A percentile compares a stretch with the other conserved stretches of the same genome.
Evolutionary conservation across 64 coral and sea anemone species (phyloP).

Genomic region (Stichodactyla mertensii): DNA sequence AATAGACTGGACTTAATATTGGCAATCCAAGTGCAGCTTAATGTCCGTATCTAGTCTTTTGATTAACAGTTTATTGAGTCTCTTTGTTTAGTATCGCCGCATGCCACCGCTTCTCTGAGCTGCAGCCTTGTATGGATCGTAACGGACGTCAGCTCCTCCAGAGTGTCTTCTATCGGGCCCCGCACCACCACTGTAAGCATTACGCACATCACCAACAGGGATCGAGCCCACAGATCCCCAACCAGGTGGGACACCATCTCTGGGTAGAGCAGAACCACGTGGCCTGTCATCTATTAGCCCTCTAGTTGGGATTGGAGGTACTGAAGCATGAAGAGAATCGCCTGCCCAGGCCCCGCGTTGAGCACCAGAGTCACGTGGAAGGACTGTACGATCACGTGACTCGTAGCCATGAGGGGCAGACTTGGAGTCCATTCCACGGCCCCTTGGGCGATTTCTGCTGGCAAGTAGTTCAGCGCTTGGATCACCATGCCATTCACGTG

Average conservation of each 20-base stretch:
- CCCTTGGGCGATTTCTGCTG: conserved; percentile 48
- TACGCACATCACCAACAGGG: conserved; percentile 39
- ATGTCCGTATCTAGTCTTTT: not conserved
- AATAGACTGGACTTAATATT: not conserved
- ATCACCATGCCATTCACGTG: conserved; percentile 74
- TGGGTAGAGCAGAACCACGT: conserved; percentile 38
- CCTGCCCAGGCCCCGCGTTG: conserved; percentile 74
- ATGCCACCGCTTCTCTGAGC: conserved; percentile 54
- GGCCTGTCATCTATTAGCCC: conserved; percentile 65
- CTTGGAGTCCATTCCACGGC: conserved; percentile 53
- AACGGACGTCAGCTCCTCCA: conserved; percentile 56
- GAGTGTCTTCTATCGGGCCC: conserved; percentile 74
- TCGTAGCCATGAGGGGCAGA: conserved; percentile 51
- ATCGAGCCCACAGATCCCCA: conserved; percentile 42
- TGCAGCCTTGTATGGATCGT: conserved; percentile 76
- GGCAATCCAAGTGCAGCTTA: not conserved
- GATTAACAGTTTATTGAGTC: not conserved
- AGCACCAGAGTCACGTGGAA: conserved; percentile 63
- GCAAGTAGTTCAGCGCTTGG: conserved; percentile 44
- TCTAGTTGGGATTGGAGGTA: conserved; percentile 37
- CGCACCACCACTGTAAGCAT: conserved; percentile 39
- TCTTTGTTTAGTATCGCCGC: conserved; percentile 55
- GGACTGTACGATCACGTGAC: conserved; percentile 62
- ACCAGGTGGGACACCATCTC: conserved; percentile 37
- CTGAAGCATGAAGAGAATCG: conserved; percentile 25